A percentile compares a stretch with the other conserved stretches of the same genome.
Conservation (phyloP, 1,140 invertebrate species). For the Drosophila bipectinata region DNA sequence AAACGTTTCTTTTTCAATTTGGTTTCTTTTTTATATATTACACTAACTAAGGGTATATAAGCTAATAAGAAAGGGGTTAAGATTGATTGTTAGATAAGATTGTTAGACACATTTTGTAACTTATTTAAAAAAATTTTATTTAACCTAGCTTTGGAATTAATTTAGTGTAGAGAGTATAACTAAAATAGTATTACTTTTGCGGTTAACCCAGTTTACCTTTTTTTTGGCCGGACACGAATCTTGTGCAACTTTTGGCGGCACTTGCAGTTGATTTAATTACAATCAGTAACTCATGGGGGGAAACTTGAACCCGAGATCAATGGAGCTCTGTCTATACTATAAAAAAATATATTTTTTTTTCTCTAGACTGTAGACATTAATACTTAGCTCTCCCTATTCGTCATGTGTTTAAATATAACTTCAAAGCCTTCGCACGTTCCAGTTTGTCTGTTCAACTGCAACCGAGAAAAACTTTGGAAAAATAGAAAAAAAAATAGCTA, state of each 20-base stretch:
- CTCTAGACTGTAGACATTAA: slow-evolving; percentile 18
- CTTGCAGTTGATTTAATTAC: slow-evolving; percentile 57
- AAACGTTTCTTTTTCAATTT: slow-evolving; percentile 41
- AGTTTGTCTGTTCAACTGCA: slow-evolving; percentile 50
- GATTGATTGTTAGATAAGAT: too few species aligned
- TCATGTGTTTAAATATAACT: slow-evolving; percentile 27
- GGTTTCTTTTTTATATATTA: slow-evolving; percentile 29
- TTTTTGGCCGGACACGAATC: slow-evolving; percentile 18
- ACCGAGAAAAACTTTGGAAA: slow-evolving; percentile 38
- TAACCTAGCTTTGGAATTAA: not conserved
- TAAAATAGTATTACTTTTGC: not conserved
- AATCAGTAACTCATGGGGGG: slow-evolving; percentile 42
- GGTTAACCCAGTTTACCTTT: slow-evolving; percentile 28
- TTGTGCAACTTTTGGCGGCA: slow-evolving; percentile 46
- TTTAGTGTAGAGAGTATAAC: slow-evolving; percentile 8
- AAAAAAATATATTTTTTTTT: slow-evolving; percentile 16
- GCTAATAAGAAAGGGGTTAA: not conserved
- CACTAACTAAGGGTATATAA: not conserved
- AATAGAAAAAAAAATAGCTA: slow-evolving; percentile 8
- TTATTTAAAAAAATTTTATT: too few species aligned
- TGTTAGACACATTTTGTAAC: too few species aligned
- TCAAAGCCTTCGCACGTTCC: slow-evolving; percentile 29
- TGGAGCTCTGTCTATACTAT: slow-evolving; percentile 35
- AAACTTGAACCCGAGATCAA: slow-evolving; percentile 75
- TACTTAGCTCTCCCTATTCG: slow-evolving; percentile 4